Conservation (phyloP, 2,797 vertebrate species). For the Macropus fuliginosus region DNA sequence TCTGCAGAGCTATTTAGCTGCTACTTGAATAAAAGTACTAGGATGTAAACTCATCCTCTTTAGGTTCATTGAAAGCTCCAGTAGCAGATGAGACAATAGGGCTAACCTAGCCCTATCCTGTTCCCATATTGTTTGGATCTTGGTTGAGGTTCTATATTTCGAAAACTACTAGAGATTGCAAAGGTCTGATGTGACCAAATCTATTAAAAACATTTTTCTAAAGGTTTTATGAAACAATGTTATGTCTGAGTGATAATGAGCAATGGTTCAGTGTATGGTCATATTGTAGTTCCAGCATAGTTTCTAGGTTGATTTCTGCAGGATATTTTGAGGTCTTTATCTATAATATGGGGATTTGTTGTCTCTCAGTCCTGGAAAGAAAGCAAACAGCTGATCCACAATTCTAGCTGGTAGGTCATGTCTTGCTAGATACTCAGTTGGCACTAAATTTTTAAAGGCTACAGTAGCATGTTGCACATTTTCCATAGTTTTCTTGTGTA, state of each 20-base stretch:
- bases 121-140: neutral
- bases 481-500: neutral
- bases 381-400: neutral
- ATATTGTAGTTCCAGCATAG: neutral
- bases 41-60: neutral
- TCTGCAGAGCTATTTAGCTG: neutral
- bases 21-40: neutral
- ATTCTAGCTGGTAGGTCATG: neutral
- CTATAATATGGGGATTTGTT: neutral
- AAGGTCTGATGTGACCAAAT: neutral
- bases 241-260: neutral
- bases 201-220: conserved; percentile 2
- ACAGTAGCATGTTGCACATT: neutral
- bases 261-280: neutral
- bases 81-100: neutral
- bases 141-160: neutral
- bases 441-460: neutral
- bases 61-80: neutral
- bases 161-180: neutral
- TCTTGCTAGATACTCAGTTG: neutral
- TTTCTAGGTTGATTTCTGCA: neutral
- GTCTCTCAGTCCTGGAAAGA: neutral
- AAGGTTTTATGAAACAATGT: neutral
- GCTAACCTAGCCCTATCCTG: neutral
- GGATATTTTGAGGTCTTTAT: neutral